Base-by-base conservation (phyloP, 2,113 vertebrate species). In the Bos indicus region DNA sequence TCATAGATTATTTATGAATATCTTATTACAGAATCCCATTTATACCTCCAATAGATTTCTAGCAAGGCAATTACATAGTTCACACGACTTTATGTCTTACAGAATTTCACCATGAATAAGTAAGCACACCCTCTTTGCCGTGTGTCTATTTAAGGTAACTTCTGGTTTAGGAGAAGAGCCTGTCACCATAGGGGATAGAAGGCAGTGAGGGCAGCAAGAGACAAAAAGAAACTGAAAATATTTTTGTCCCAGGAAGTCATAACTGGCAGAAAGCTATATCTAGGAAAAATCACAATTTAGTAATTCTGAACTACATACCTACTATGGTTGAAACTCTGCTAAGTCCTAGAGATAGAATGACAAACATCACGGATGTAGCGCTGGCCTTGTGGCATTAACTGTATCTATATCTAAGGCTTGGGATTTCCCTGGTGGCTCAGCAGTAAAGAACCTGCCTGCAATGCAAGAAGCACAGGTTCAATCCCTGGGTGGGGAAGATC, bases 1-100 rank as follows among this genome's bases (percentile, higher is more conserved):
- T 94, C 92, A 91, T 97, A 97, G 97, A 97, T 97, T 97, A 98
- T 97, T 97, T 96, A 95, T 96, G 96, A 96, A 71, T 95, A 94
- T 91, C 91, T 97, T 96, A 95, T 94, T 96, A 74, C 46, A 93
- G 88, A 97, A 94, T 97, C 48, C 74, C 95, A 97, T 94, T 95
- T 94, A 80, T 97, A 54, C 13, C 28, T 60, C 85, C 82, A 82
- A 83, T 97, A 87, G 62, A 89, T 92, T 91, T 90, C 95, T n/a
- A 95, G 62, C 57, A 94, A 93, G 40, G 90, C 56, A 57, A 88
- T 85, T 96, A 82, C 94, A 95, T 3, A 93, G 84, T 92, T 96
- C 85, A 40, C 36, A 95, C 30, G 71, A 51, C 59, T 88, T 92
- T 88, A 78, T 91, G 80, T 94, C 56, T 94, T 94, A 97, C 52